Evolutionary conservation across 2,797 vertebrate genomes (phyloP).

Genomic region (Pseudomugil gertrudae): DNA sequence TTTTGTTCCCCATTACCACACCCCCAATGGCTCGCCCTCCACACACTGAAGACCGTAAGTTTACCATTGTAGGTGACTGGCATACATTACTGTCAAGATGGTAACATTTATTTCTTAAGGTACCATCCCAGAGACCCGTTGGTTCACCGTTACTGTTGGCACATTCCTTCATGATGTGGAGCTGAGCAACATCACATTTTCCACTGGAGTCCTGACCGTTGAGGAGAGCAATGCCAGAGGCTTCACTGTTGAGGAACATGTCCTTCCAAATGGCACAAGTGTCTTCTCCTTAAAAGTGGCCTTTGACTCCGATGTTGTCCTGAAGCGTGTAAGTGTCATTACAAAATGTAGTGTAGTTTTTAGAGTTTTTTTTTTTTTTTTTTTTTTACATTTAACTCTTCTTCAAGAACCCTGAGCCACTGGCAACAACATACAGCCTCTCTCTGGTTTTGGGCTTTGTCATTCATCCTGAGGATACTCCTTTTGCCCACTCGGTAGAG

Average conservation of each 20-base stretch:
- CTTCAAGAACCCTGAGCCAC: slow-evolving; percentile 64
- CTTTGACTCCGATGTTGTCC: slow-evolving; percentile 71
- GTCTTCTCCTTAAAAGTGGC: slow-evolving; percentile 70
- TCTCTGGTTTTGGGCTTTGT: slow-evolving; percentile 71
- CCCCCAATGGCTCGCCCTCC: slow-evolving; percentile 67
- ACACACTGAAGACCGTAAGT: slow-evolving; percentile 60
- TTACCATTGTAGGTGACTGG: neutral
- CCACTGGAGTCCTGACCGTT: slow-evolving; percentile 65
- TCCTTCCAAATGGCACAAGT: slow-evolving; percentile 64
- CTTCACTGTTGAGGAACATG: slow-evolving; percentile 68
- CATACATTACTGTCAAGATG: too few species aligned
- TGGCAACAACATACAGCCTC: slow-evolving; percentile 67
- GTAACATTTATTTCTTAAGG: too few species aligned
- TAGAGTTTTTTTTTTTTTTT: too few species aligned
- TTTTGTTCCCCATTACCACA: slow-evolving; percentile 81
- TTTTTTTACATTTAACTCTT: accelerated
- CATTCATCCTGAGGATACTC: slow-evolving; percentile 71
- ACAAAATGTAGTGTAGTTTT: accelerated
- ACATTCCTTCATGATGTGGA: slow-evolving; percentile 77
- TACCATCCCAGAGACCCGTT: slow-evolving; percentile 47
- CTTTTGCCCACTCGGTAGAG: slow-evolving; percentile 58
- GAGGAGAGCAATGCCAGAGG: slow-evolving; percentile 68
- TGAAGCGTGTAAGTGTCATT: slow-evolving; percentile 63
- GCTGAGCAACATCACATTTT: slow-evolving; percentile 79
- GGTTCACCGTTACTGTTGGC: slow-evolving; percentile 75